Conservation (phyloP, 2,797 vertebrate genomes). For the Otus scops region DNA sequence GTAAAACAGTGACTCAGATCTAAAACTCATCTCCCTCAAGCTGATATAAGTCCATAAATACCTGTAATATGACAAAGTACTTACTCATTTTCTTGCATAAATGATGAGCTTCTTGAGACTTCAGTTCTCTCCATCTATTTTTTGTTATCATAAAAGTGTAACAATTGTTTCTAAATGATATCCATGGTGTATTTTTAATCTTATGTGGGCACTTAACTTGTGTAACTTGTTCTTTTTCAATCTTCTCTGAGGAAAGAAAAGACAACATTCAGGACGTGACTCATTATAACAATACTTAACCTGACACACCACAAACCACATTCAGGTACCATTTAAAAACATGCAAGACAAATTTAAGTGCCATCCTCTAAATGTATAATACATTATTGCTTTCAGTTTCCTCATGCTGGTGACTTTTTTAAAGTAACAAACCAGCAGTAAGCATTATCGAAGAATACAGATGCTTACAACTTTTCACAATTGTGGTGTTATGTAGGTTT, state of each 20-base stretch:
- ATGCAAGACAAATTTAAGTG: neutral
- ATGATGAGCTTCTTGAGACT: slow-evolving; percentile 65
- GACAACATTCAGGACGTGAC: neutral
- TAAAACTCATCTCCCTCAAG: neutral
- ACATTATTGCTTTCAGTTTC: neutral
- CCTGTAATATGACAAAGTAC: slow-evolving; percentile 33
- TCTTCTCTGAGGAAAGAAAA: slow-evolving; percentile 72
- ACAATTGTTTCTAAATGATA: slow-evolving; percentile 91
- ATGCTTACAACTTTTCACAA: neutral
- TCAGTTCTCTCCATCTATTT: slow-evolving; percentile 76
- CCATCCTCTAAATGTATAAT: neutral
- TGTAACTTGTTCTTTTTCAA: slow-evolving; percentile 65
- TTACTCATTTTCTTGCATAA: slow-evolving; percentile 85
- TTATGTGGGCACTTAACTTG: slow-evolving; percentile 87
- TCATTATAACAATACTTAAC: neutral
- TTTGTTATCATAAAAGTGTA: slow-evolving; percentile 86
- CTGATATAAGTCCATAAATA: neutral
- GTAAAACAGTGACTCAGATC: neutral
- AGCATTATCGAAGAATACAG: neutral
- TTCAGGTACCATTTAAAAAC: neutral
- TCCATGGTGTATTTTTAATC: slow-evolving; percentile 88
- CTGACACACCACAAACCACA: neutral
- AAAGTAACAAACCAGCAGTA: neutral
- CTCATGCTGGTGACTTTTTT: neutral
- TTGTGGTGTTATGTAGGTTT: neutral